Evolutionary conservation across 2,113 vertebrate genomes (phyloP).

Genomic region (Hyaena hyaena): DNA sequence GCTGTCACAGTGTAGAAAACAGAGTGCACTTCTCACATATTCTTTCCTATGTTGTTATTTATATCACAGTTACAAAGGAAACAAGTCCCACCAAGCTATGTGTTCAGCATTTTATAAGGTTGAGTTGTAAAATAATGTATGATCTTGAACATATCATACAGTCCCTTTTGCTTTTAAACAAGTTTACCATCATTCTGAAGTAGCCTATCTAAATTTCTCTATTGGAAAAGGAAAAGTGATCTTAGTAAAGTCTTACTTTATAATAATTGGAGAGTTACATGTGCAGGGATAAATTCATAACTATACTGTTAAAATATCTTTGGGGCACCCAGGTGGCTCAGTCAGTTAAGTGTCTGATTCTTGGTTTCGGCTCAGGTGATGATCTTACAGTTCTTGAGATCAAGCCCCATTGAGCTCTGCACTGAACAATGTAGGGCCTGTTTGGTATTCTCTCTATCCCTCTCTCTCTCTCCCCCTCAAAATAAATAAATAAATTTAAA

Average conservation of each 20-base stretch:
- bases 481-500: too few species aligned
- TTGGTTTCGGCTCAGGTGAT: too few species aligned
- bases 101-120: not conserved
- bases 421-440: too few species aligned
- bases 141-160: not conserved
- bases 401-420: too few species aligned
- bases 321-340: too few species aligned
- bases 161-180: not conserved
- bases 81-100: not conserved
- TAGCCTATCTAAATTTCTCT: not conserved
- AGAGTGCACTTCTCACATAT: not conserved
- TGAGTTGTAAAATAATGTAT: not conserved
- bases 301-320: not conserved
- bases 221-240: not conserved
- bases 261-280: not conserved
- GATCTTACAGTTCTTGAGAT: too few species aligned
- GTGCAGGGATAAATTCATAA: slow-evolving; percentile 35
- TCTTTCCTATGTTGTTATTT: not conserved
- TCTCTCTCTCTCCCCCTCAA: too few species aligned
- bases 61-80: not conserved
- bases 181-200: not conserved
- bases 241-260: not conserved
- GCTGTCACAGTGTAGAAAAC: not conserved
- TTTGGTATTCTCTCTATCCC: too few species aligned
- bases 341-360: too few species aligned